phyloP scores from a whole-genome alignment of 2,113 vertebrate species.

The Anolis carolinensis region DNA sequence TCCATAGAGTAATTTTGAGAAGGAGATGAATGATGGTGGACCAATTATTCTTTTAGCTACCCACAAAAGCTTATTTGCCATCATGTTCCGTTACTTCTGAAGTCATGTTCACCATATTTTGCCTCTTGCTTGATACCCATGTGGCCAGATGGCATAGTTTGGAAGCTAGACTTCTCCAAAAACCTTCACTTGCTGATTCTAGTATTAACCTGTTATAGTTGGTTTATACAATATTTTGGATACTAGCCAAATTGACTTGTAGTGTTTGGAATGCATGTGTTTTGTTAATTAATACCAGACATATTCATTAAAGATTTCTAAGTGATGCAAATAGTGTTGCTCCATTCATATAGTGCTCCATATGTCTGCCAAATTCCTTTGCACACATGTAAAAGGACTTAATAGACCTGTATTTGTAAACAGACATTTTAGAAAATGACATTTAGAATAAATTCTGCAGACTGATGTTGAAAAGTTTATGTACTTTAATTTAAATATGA shows the following conservation, averaged over 20 bases:
- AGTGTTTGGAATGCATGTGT: slow-evolving; percentile 23
- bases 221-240: not conserved
- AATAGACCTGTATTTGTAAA: slow-evolving; percentile 4
- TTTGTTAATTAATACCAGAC: slow-evolving; percentile 46
- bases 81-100: not conserved
- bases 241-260: slow-evolving; percentile 25
- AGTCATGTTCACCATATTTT: not conserved
- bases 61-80: not conserved
- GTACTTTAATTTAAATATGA: not conserved
- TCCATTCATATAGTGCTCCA: not conserved
- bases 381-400: too few species aligned
- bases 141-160: not conserved
- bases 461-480: not conserved
- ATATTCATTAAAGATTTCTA: slow-evolving; percentile 32
- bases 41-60: not conserved
- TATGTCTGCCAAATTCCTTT: too few species aligned
- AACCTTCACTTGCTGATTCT: not conserved
- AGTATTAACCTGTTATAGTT: slow-evolving; percentile 10
- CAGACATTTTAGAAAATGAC: not conserved
- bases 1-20: not conserved
- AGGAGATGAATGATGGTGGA: not conserved
- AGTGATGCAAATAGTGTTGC: slow-evolving; percentile 32
- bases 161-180: too few species aligned
- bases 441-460: not conserved
- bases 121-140: not conserved